A percentile compares a stretch with the other conserved stretches of the same genome.
These are phyloP conservation scores for Amphimedon queenslandica DNA, from an alignment of 37 sponge, comb jelly and placozoan species.

Conservation along the genomic window DNA sequence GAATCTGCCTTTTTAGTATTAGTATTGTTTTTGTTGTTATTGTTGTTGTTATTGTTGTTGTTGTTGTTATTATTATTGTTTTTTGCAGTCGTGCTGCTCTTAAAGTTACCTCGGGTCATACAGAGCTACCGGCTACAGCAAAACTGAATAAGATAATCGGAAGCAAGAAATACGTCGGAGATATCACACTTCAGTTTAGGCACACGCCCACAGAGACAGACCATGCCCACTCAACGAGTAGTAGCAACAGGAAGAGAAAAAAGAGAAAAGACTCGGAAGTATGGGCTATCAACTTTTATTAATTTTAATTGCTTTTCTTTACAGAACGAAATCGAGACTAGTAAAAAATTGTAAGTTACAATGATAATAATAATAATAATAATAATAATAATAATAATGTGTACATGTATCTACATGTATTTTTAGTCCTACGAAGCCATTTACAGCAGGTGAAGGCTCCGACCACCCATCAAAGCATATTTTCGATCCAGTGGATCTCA, in stretches of 20 bases:
- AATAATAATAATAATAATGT: no score
- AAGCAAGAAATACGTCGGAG: conserved; percentile 27
- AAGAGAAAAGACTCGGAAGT: neutral
- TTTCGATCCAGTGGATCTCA: neutral
- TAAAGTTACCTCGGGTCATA: conserved; percentile 9
- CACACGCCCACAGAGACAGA: conserved; percentile 22
- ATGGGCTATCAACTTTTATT: neutral
- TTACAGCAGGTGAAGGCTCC: neutral
- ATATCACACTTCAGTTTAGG: conserved; percentile 39
- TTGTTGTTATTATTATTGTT: neutral
- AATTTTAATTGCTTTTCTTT: neutral
- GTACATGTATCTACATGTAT: no score
- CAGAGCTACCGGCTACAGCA: neutral
- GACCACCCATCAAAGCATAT: neutral
- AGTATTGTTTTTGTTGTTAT: no score
- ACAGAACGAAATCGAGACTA: neutral
- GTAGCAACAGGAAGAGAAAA: neutral
- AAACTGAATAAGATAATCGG: neutral
- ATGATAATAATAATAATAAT: neutral
- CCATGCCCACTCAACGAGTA: neutral
- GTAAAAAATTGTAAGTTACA: conserved; percentile 15
- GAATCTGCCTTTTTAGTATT: no score
- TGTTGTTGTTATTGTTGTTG: neutral
- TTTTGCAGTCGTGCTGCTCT: conserved; percentile 17
- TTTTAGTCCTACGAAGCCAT: no score